Percentiles rank a stretch among this genome's conserved stretches.
phyloP scores from a whole-genome alignment of 2,888 invertebrate genomes.

The Tachina fera region DNA sequence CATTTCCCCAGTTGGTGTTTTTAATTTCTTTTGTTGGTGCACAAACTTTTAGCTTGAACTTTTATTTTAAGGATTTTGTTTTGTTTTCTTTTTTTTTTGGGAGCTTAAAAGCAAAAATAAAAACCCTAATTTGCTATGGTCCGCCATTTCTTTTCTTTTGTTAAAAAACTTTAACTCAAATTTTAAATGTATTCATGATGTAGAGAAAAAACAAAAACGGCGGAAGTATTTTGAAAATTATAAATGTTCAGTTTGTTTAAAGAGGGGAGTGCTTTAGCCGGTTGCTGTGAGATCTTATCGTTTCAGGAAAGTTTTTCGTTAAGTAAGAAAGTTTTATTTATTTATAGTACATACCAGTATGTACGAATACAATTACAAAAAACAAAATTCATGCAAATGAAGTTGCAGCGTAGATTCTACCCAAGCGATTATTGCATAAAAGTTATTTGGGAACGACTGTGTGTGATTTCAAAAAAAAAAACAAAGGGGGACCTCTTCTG shows the following conservation, averaged over 20 bases:
- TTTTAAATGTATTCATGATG: neutral
- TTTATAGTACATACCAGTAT: neutral
- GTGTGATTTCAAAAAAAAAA: too few species aligned
- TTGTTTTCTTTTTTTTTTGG: slow-evolving; percentile 11
- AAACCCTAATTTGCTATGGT: slow-evolving; percentile 7
- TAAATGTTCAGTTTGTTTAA: slow-evolving; percentile 40
- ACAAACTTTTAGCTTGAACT: slow-evolving; percentile 16
- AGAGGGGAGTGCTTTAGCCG: slow-evolving; percentile 41
- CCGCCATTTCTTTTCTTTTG: slow-evolving; percentile 19
- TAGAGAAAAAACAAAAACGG: slow-evolving; percentile 32
- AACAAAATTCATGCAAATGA: neutral
- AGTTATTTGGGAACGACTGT: neutral
- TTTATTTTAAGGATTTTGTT: slow-evolving; percentile 46
- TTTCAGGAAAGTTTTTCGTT: slow-evolving; percentile 56
- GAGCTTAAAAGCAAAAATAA: slow-evolving; percentile 1
- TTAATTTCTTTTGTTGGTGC: neutral
- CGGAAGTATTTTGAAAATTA: slow-evolving; percentile 63
- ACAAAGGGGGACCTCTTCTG: too few species aligned
- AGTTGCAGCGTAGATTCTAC: neutral
- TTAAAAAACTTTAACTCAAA: slow-evolving; percentile 17
- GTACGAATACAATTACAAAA: neutral
- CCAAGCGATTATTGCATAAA: neutral
- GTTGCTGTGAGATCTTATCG: slow-evolving; percentile 51
- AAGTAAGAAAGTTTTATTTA: slow-evolving; percentile 41
- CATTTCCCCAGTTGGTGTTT: slow-evolving; percentile 27